Base-by-base conservation (phyloP, 1,140 invertebrate species). In the Philopotamus ludificatus region DNA sequence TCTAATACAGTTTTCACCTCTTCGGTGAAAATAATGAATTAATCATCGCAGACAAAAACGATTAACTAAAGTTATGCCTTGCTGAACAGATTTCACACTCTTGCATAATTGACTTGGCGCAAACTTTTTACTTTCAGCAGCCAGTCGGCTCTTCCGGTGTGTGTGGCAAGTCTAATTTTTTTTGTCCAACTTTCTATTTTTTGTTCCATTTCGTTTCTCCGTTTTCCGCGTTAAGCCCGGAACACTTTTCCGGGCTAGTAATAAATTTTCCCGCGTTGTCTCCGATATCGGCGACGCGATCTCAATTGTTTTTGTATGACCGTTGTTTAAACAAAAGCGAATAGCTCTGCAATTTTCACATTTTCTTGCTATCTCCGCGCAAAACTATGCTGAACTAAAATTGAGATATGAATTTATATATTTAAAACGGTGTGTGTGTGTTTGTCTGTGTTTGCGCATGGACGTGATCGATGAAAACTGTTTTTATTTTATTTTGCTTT, bases 261-360 rank as follows among this genome's bases (percentile, higher is more conserved):
- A 60, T 60, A 60, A 60, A 60, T 49, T 60, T 47, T 47, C 57
- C 21, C 16, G 57, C n/a, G n/a, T 20, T 60, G 57, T 60, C 57
- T 42, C 39, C 57, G 21, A 60, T 47, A 60, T 60, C 57, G 42
- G 20, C 15, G 57, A 15, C 41, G 57, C 23, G 57, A 60, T 60
- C 57, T 60, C 57, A 47, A 60, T 60, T 60, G 57, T 60, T 60
- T 60, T 60, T 60, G 47, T 39, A 47, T 47, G 57, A 42, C 57
- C 57, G 47, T 60, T 60, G 57, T 60, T 60, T 60, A 60, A 47
- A 60, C 57, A 60, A 60, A 60, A 60, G 57, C 28, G 41, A 60
- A 41, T 60, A 41, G 39, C 47, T 34, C 39, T 42, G 57, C 12
- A 47, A 60, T 60, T 60, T 60, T 60, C 57, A 60, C 57, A 60